These are phyloP conservation scores for Zeuzera pyrina DNA, from an alignment of 2,888 invertebrate species.

Conservation along the genomic window DNA sequence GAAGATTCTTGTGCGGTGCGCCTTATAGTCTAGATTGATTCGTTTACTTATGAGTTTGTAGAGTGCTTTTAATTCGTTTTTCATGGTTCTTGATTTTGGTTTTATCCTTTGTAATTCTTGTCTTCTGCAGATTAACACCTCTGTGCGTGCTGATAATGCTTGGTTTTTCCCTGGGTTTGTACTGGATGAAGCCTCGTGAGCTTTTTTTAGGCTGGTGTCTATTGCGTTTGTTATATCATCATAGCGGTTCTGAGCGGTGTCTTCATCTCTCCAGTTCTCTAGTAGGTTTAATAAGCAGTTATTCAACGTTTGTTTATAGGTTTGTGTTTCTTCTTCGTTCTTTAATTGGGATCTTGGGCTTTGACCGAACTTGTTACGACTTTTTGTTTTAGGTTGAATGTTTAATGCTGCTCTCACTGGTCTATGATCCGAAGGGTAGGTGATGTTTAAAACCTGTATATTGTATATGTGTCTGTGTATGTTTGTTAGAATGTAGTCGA, in stretches of 20 bases:
- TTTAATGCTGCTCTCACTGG: neutral
- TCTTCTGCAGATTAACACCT: conserved; percentile 1
- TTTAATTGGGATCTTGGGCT: neutral
- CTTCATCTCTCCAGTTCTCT: too few relatives aligned
- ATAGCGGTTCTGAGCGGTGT: too few relatives aligned
- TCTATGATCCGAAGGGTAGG: neutral
- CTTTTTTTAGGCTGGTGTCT: neutral
- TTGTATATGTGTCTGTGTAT: neutral
- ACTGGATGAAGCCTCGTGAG: neutral
- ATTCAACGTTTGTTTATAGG: too few relatives aligned
- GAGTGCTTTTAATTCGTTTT: conserved; percentile 6
- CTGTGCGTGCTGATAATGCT: neutral
- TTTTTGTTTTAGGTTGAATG: neutral
- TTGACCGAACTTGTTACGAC: neutral
- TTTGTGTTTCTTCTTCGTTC: neutral
- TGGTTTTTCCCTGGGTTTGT: neutral
- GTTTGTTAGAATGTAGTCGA: conserved; percentile 1
- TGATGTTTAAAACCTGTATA: neutral
- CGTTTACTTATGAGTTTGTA: conserved; percentile 6
- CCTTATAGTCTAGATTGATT: conserved; percentile 8
- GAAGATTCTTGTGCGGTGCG: conserved; percentile 7
- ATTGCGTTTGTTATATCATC: too few relatives aligned
- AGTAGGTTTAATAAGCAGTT: too few relatives aligned
- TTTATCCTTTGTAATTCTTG: conserved; percentile 6
- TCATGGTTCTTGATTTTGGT: conserved; percentile 4